Conservation (phyloP, 2,113 vertebrate species). For the Speoplatyrhinus poulsoni region DNA sequence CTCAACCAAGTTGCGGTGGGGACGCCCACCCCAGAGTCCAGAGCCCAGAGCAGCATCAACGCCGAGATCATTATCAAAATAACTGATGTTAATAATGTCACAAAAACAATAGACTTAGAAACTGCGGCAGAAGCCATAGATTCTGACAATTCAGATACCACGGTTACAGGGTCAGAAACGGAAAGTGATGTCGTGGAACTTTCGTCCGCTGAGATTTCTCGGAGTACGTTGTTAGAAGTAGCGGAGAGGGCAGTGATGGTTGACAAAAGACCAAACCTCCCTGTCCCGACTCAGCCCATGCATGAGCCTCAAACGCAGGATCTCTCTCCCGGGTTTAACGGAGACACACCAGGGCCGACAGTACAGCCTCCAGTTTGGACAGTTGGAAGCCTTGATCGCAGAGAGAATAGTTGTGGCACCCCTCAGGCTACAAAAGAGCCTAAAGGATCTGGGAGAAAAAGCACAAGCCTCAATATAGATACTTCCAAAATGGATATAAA, state of each 20-base stretch:
- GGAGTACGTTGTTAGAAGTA: conserved; percentile 22
- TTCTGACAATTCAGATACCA: conserved; percentile 64
- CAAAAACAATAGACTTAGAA: conserved; percentile 37
- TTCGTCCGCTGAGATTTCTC: conserved; percentile 8
- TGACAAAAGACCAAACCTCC: not conserved
- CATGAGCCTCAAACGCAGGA: conserved; percentile 16
- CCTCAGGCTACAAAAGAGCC: conserved; percentile 45
- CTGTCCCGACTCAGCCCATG: conserved; percentile 56
- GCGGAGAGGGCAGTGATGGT: conserved; percentile 29
- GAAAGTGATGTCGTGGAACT: conserved; percentile 47
- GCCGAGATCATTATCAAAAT: conserved; percentile 28
- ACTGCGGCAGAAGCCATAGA: conserved; percentile 31
- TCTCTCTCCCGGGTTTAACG: conserved; percentile 2
- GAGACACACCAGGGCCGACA: conserved; percentile 50
- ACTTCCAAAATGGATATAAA: conserved; percentile 15
- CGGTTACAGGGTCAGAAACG: conserved; percentile 57
- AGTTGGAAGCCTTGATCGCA: conserved; percentile 13
- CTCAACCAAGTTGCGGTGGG: conserved; percentile 39
- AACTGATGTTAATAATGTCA: conserved; percentile 45
- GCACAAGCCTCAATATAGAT: conserved; percentile 14
- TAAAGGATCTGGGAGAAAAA: conserved; percentile 15
- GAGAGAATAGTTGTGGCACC: conserved; percentile 27
- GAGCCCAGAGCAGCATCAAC: not conserved
- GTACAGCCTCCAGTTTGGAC: conserved; percentile 55
- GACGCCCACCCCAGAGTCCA: not conserved